Conservation (phyloP, 2,797 vertebrate genomes). For the Aphelocoma californica region DNA sequence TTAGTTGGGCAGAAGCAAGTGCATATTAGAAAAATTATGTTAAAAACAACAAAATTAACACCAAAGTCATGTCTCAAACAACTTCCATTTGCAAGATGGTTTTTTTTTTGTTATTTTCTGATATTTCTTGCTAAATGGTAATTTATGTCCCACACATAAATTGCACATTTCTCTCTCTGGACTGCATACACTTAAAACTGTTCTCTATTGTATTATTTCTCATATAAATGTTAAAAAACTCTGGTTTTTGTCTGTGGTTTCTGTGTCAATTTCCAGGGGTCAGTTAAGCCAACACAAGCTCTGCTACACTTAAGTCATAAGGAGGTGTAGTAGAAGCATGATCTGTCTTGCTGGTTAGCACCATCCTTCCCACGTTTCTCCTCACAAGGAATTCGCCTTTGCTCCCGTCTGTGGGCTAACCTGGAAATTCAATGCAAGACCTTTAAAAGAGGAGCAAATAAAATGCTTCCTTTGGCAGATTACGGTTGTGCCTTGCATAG, state of each 20-base stretch:
- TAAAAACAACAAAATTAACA: neutral
- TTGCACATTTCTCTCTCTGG: neutral
- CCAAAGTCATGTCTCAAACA: neutral
- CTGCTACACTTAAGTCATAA: neutral
- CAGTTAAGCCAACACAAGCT: neutral
- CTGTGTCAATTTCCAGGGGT: neutral
- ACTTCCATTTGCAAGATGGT: rapidly evolving
- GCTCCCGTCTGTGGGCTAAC: neutral
- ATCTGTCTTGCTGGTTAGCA: neutral
- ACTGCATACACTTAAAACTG: neutral
- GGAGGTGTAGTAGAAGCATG: neutral
- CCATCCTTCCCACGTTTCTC: neutral
- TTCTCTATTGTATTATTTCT: neutral
- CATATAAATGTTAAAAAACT: neutral
- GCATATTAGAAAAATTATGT: neutral
- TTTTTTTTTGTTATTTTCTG: neutral
- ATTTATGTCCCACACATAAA: neutral
- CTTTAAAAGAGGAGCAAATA: neutral
- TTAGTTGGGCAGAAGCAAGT: neutral
- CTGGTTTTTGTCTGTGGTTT: neutral
- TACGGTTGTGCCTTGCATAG: rapidly evolving
- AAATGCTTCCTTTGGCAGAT: neutral
- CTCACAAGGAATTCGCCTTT: neutral
- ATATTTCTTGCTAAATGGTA: neutral
- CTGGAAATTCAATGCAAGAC: neutral